phyloP scores from a whole-genome alignment of 1,140 invertebrate genomes.

The Stegodyphus mimosarum region DNA sequence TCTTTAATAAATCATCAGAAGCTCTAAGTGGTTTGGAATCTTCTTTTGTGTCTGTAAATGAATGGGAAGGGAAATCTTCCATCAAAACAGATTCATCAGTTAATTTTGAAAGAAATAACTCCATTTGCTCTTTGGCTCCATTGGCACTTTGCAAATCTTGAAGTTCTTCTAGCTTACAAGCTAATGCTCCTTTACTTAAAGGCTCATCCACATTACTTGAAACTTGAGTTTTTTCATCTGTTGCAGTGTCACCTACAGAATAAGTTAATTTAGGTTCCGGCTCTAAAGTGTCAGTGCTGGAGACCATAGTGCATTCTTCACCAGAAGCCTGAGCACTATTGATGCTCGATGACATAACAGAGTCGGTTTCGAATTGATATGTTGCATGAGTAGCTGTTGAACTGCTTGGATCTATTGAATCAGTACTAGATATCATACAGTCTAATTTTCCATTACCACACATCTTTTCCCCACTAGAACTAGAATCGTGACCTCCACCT shows the following conservation, averaged over 20 bases:
- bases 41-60: conserved; percentile 52
- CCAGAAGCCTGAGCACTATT: conserved; percentile 74
- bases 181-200: conserved; percentile 21
- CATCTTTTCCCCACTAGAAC: conserved; percentile 53
- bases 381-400: conserved; percentile 83
- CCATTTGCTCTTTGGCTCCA: conserved; percentile 46
- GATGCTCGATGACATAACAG: conserved; percentile 83
- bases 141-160: conserved; percentile 8
- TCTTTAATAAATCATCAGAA: conserved; percentile 46
- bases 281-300: conserved; percentile 78
- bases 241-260: conserved; percentile 5
- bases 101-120: conserved; percentile 56
- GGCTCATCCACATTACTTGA: neutral
- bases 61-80: conserved; percentile 55
- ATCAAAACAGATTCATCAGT: conserved; percentile 54
- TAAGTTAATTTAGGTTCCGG: conserved; percentile 60
- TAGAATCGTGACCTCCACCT: conserved; percentile 48
- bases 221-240: conserved; percentile 13
- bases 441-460: conserved; percentile 65
- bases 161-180: conserved; percentile 26
- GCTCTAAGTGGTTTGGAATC: conserved; percentile 22
- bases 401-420: conserved; percentile 65
- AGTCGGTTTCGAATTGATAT: conserved; percentile 79
- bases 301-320: conserved; percentile 78
- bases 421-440: conserved; percentile 76